Conservation (phyloP, 1,140 invertebrate genomes). For the Aphidius ervi region DNA sequence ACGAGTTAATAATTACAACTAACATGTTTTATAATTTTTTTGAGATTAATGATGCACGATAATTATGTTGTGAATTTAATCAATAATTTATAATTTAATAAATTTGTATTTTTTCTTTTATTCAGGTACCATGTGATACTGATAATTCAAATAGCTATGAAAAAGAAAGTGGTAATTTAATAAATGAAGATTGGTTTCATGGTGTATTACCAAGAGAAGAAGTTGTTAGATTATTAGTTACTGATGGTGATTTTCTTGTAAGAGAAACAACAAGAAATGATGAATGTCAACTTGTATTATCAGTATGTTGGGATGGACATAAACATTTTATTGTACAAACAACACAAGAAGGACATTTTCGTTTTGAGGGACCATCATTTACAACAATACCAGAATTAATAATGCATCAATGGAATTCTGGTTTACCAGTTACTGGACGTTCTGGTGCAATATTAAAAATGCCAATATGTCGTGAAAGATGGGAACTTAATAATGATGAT, state of each 20-base stretch:
- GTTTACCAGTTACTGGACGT: constrained; percentile 82
- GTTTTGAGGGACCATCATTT: constrained; percentile 91
- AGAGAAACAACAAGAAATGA: constrained; percentile 90
- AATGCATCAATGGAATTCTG: constrained; percentile 78
- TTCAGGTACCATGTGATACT: constrained; percentile 41
- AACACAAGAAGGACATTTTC: constrained; percentile 84
- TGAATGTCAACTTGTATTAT: constrained; percentile 89
- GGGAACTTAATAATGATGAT: constrained; percentile 96
- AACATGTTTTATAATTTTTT: background rate
- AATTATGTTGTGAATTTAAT: background rate
- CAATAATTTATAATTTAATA: constrained; percentile 6
- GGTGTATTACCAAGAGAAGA: constrained; percentile 93
- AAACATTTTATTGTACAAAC: constrained; percentile 98
- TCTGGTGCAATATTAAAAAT: constrained; percentile 85
- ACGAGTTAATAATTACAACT: background rate
- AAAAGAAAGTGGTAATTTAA: constrained; percentile 52
- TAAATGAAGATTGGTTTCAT: constrained; percentile 96
- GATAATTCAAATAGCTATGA: constrained; percentile 41
- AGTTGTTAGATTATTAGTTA: constrained; percentile 82
- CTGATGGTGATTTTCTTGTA: constrained; percentile 92
- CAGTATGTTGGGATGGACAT: constrained; percentile 91
- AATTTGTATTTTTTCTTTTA: constrained; percentile 13
- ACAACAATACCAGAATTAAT: constrained; percentile 90
- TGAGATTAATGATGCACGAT: no score
- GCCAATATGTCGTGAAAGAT: constrained; percentile 85